Evolutionary conservation across 2,888 invertebrate species (phyloP), one percentile per base, ranked within the genome.

Genomic region (Drosophila prostipennis): DNA sequence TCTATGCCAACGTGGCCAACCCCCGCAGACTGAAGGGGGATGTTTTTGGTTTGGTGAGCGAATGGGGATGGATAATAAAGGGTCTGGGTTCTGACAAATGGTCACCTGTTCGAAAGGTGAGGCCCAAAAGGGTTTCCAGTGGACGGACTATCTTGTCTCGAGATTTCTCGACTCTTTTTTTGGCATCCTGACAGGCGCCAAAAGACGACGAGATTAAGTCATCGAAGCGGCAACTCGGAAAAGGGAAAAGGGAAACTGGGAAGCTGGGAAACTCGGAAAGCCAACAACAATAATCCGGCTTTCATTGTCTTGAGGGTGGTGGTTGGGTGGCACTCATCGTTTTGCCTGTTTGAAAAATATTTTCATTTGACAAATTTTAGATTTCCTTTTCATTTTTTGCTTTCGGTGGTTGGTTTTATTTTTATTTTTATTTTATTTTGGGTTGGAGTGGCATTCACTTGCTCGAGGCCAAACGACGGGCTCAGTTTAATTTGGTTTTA

Each of bases 151-250:
- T 71, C 74, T 68, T 29, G 74, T 45, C 68, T 45, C 68, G 53
- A 55, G 74, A 65, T 74, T 54, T 53, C 51, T 52, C 67, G 34
- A 73, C 57, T 57, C 57, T 29, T 57, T 16, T 16, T 57, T 16
- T 57, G 36, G 43, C 37, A 8, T 11, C 42, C 68, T 76, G 88
- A 87, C 87, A 84, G 79, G 87, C 79, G 85, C 85, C 68, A 89
- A 87, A 84, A 89, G 88, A 83, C 77, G 76, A 74, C 61, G 76
- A 74, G 85, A 84, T 87, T 89, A 89, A 89, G 68, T 79, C 84
- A 86, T 87, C 89, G 82, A 89, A 77, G 85, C 87, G 79, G 51
- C 78, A 78, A 71, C 72, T 67, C 63, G 63, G 63, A 55, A 72
- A 53, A n/a, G n/a, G 19, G 19, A 19, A 19, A 19, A 19, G 19